Evolutionary conservation across 2,797 vertebrate genomes (phyloP).

Genomic region (Sphaeramia orbicularis): DNA sequence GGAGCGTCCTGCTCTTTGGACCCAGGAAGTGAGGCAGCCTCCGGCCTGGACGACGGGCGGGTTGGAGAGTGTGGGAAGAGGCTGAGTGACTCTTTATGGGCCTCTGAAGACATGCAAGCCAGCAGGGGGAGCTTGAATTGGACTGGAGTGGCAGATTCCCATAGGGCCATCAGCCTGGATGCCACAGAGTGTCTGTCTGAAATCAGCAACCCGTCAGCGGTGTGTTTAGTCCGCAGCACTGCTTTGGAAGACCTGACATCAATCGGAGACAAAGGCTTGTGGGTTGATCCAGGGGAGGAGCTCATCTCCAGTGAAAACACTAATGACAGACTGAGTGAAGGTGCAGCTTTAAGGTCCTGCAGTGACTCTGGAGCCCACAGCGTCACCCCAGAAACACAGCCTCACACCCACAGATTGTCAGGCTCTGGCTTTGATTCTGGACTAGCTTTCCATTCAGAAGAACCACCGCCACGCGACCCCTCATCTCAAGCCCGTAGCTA

Average conservation of each 20-base stretch:
- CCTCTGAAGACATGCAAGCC: constrained; percentile 70
- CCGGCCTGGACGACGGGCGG: not conserved
- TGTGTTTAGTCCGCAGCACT: constrained; percentile 71
- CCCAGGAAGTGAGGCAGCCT: constrained; percentile 43
- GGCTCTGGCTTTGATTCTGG: constrained; percentile 13
- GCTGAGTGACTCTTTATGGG: constrained; percentile 65
- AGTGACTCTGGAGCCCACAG: constrained; percentile 12
- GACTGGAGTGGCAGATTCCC: constrained; percentile 48
- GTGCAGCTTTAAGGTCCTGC: constrained; percentile 13
- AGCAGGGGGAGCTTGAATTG: constrained; percentile 59
- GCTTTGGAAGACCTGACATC: constrained; percentile 83
- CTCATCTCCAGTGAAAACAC: constrained; percentile 2
- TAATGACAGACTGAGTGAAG: constrained; percentile 31
- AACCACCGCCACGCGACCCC: not conserved
- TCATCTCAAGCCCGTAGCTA: not conserved
- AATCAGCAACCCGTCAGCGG: constrained; percentile 44
- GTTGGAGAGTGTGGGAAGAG: constrained; percentile 67
- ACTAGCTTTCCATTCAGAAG: constrained; percentile 7
- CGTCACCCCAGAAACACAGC: constrained; percentile 7
- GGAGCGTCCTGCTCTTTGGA: constrained; percentile 55
- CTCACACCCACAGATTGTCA: constrained; percentile 1
- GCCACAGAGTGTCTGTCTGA: constrained; percentile 69
- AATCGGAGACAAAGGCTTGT: constrained; percentile 60
- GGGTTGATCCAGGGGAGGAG: constrained; percentile 15
- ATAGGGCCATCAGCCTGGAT: constrained; percentile 76